Evolutionary conservation across 2,888 invertebrate genomes (phyloP), one percentile per base, ranked within the genome.

Genomic region (Eilema depressum): DNA sequence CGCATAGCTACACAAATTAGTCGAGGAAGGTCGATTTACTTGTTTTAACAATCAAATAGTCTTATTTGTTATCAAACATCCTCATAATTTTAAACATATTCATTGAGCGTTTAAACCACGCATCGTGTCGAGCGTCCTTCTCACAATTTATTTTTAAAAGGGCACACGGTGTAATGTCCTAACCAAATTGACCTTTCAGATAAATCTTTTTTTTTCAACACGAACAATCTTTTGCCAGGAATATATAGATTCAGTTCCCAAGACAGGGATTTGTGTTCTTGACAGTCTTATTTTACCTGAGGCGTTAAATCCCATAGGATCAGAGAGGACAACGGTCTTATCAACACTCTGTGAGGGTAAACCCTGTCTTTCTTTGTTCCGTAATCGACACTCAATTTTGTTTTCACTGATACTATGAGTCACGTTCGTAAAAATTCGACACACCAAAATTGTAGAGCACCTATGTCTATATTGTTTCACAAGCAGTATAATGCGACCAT

Each of bases 271-370:
- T 84, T 80, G 71, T 79, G 79, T 75, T 74, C 69, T 75, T 77
- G 85, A 83, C 84, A 83, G 77, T 71, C 78, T 82, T 85, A 87
- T 89, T 61, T 88, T 87, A 88, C 88, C 85, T 87, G 82, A 74
- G 78, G 79, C 77, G 78, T 83, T 86, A 87, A 86, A 87, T 88
- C 83, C 86, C 83, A 73, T 63, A 60, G 86, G 86, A 85, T 87
- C 86, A 87, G 68, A 71, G 69, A 79, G 80, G 80, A 81, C 83
- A 79, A 73, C 77, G 78, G 82, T 76, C 77, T 82, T 83, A 84
- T 88, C 85, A 88, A 82, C 83, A 84, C 82, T 80, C 85, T 82
- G 53, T 53, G 82, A 82, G 79, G 82, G 75, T 83, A 85, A 86
- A 85, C 74, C 80, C 79, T 77, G 71, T 73, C 71, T 76, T 66